Percentiles rank a stretch among this genome's conserved stretches.
These are phyloP conservation scores for Oceanodroma leucorhoa DNA, from an alignment of 2,797 vertebrate genomes.

Conservation along the genomic window DNA sequence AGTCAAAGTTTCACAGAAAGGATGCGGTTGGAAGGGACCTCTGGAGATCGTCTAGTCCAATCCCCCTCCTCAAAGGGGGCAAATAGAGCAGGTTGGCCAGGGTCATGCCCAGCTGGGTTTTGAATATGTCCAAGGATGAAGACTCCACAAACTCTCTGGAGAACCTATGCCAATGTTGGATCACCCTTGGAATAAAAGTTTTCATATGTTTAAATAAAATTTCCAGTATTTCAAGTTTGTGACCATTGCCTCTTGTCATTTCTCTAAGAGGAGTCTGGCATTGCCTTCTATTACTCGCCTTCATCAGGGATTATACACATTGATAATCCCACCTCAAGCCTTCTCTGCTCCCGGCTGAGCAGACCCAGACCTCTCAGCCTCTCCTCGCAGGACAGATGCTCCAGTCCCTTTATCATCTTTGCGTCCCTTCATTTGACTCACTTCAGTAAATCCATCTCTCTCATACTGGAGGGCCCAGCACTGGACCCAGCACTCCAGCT, in stretches of 20 bases:
- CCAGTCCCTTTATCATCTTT: background rate
- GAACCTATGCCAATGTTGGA: background rate
- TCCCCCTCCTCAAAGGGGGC: accelerated
- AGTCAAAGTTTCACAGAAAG: background rate
- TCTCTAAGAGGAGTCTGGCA: background rate
- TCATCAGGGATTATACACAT: accelerated
- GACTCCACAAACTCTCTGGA: background rate
- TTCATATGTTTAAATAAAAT: background rate
- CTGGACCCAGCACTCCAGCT: background rate
- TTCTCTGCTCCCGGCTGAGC: background rate
- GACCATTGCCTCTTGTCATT: background rate
- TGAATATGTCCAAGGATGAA: background rate
- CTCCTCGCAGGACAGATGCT: background rate
- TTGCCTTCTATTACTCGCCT: background rate
- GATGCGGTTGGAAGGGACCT: background rate
- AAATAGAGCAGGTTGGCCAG: background rate
- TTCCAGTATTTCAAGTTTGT: background rate
- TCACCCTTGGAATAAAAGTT: background rate
- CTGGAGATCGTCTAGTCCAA: background rate
- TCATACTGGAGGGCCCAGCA: background rate
- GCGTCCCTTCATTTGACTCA: background rate
- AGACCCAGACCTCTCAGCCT: background rate
- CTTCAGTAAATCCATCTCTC: background rate
- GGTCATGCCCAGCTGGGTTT: background rate
- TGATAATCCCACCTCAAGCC: background rate